These are phyloP conservation scores for Caenorhabditis auriculariae DNA, from an alignment of 2,888 invertebrate species.

Conservation along the genomic window DNA sequence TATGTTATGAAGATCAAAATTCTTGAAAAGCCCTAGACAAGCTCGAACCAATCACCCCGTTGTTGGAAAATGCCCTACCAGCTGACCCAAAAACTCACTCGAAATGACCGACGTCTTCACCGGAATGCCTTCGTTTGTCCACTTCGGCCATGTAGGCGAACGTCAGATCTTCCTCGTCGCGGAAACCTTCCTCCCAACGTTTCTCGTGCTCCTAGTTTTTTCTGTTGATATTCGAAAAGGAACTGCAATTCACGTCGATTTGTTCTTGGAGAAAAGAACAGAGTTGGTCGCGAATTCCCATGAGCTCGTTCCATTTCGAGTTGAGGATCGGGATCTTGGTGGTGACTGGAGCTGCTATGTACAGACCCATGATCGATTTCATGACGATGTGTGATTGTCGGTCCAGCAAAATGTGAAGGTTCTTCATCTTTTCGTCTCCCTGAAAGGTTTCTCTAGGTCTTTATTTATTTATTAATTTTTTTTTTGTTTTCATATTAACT, in stretches of 20 bases:
- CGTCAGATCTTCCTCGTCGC: conserved; percentile 52
- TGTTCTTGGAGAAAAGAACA: conserved; percentile 50
- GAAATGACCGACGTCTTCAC: conserved; percentile 49
- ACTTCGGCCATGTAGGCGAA: conserved; percentile 59
- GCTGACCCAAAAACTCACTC: conserved; percentile 28
- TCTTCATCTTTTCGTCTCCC: conserved; percentile 49
- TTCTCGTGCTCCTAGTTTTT: conserved; percentile 22
- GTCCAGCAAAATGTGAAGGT: conserved; percentile 55
- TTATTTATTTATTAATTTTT: conserved; percentile 1
- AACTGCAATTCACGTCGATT: conserved; percentile 33
- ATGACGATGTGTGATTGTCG: conserved; percentile 51
- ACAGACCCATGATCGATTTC: conserved; percentile 53
- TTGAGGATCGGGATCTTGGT: conserved; percentile 53
- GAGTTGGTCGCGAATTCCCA: conserved; percentile 43
- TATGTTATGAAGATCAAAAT: no score
- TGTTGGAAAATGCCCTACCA: no score
- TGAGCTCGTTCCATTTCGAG: conserved; percentile 49
- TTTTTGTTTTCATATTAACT: no score
- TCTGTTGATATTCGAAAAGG: neutral
- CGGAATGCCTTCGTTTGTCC: conserved; percentile 36
- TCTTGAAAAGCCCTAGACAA: no score
- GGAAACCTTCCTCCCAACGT: conserved; percentile 21
- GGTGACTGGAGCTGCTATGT: conserved; percentile 52
- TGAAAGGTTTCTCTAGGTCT: conserved; percentile 8
- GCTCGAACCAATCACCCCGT: no score